Evolutionary conservation across 2,113 vertebrate species (phyloP), one percentile per base, ranked within the genome.

Genomic region (Rhinoderma darwinii): DNA sequence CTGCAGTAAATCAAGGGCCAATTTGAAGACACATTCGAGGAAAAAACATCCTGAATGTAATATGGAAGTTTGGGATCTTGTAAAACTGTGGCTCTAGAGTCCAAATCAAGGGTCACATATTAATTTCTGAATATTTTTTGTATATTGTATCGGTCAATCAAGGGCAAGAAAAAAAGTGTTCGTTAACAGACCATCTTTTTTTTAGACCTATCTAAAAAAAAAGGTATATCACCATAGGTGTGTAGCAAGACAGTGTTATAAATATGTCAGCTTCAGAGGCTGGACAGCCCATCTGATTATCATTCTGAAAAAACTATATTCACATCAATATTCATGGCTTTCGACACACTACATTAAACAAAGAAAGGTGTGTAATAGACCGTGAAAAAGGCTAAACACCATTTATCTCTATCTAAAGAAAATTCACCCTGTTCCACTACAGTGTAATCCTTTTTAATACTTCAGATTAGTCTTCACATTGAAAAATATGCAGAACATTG

Each of bases 331-430:
- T 85, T 85, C 84, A 85, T 85, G 56, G 74, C 4, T 85, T 83
- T 85, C n/a, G 73, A 44, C 84, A 85, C 84, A 85, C 84, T 85
- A 68, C 84, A 85, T 85, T 85, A 85, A 78, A 85, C 84, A 85
- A 85, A 85, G 83, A 61, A 76, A 77, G 84, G 84, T 85, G 84
- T 66, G 84, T 85, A 85, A 85, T 85, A 85, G 84, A 77, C 37
- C 84, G 30, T 85, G 54, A 77, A 85, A 85, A 85, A 85, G 84
- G 84, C 84, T 85, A 85, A 85, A 85, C 73, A 85, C 73, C 73
- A 85, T 85, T 66, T 77, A 85, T 85, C 84, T 85, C 73, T 56
- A 84, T 73, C 32, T 74, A 41, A 74, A 39, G 68, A 74, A 54
- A 56, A 51, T 22, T 72, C 44, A 83, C 81, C 81, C 81, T 70